These are phyloP conservation scores for Scatophagus argus DNA, from an alignment of 2,113 vertebrate species.

Conservation along the genomic window DNA sequence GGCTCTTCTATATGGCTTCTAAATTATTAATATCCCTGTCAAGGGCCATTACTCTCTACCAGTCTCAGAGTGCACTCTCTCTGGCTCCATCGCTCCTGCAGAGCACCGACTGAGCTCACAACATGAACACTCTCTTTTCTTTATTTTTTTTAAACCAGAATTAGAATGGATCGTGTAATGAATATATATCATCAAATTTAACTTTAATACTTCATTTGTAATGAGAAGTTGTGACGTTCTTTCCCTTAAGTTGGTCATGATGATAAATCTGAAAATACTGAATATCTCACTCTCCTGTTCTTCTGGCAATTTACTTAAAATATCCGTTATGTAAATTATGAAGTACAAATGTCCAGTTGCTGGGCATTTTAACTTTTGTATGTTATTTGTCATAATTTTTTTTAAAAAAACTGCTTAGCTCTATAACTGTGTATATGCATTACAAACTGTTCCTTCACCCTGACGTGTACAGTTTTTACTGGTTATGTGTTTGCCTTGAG, in stretches of 20 bases:
- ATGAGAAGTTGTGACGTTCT: background rate
- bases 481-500: background rate
- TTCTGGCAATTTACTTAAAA: background rate
- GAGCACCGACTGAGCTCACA: constrained; percentile 39
- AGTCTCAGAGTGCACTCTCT: constrained; percentile 51
- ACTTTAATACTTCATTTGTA: background rate
- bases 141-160: constrained; percentile 23
- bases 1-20: constrained; percentile 57
- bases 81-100: constrained; percentile 55
- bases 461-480: background rate
- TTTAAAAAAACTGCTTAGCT: background rate
- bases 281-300: background rate
- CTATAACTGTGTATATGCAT: background rate
- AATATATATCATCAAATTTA: background rate
- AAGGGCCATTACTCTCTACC: constrained; percentile 65
- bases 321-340: constrained; percentile 4
- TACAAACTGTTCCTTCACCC: constrained; percentile 4
- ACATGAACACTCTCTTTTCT: constrained; percentile 9
- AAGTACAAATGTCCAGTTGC: background rate
- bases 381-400: background rate
- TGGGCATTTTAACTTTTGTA: background rate
- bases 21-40: constrained; percentile 78
- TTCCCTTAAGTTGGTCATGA: background rate
- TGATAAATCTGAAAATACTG: background rate
- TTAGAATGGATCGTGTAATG: background rate